These are phyloP conservation scores for Microhierax caerulescens DNA, from an alignment of 2,797 vertebrate species.

Conservation along the genomic window DNA sequence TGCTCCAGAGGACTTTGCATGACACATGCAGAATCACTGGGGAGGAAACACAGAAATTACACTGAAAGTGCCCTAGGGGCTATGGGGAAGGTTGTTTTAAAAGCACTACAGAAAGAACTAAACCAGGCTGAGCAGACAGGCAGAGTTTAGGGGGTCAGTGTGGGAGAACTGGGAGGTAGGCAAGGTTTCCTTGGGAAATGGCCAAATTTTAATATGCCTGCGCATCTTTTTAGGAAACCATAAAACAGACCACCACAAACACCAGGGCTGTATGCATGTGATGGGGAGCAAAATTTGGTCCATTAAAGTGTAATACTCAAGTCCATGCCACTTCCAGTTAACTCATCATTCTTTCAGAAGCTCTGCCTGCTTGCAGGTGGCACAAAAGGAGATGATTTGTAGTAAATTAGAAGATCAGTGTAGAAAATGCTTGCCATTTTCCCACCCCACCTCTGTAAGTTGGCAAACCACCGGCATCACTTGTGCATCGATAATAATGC, in stretches of 20 bases:
- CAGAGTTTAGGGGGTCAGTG: not conserved
- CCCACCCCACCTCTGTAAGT: not conserved
- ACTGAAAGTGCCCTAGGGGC: not conserved
- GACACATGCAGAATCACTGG: not conserved
- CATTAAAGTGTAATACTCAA: not conserved
- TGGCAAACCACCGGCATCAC: not conserved
- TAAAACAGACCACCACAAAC: not conserved
- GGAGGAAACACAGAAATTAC: not conserved
- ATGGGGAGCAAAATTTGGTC: not conserved
- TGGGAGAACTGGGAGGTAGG: not conserved
- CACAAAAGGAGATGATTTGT: not conserved
- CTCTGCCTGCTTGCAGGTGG: not conserved
- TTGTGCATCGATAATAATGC: not conserved
- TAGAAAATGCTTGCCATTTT: not conserved
- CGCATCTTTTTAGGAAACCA: not conserved
- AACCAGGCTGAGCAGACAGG: not conserved
- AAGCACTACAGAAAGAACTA: not conserved
- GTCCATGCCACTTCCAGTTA: not conserved
- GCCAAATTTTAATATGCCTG: not conserved
- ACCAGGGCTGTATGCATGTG: accelerated
- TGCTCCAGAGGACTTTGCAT: not conserved
- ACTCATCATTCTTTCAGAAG: not conserved
- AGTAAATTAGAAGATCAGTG: not conserved
- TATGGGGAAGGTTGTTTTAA: not conserved
- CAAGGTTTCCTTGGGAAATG: not conserved